A percentile compares a stretch with the other conserved stretches of the same genome.
These are phyloP conservation scores for Hoplostethus mediterraneus DNA, from an alignment of 2,797 vertebrate species.

Conservation along the genomic window DNA sequence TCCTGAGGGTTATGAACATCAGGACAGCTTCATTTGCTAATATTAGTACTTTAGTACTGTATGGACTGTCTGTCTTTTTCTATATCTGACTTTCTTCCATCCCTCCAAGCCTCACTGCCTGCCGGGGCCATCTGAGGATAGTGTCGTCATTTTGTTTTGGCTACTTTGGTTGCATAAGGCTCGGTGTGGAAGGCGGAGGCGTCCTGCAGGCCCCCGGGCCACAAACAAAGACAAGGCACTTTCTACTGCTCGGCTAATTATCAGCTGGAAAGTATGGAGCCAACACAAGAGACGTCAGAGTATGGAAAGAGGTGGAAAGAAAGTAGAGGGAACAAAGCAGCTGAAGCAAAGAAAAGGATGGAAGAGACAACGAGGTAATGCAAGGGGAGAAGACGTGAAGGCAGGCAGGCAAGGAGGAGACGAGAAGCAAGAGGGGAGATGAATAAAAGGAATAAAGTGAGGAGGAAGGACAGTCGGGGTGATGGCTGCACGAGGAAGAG, in stretches of 20 bases:
- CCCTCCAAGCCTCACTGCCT: slow-evolving; percentile 36
- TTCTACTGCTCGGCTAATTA: slow-evolving; percentile 61
- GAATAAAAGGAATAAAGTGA: slow-evolving; percentile 42
- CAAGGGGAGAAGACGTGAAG: slow-evolving; percentile 16
- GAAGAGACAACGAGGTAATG: slow-evolving; percentile 29
- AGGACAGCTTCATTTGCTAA: too few relatives aligned
- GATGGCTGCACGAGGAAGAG: slow-evolving; percentile 27
- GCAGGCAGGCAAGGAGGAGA: slow-evolving; percentile 21
- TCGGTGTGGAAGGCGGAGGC: slow-evolving; percentile 30
- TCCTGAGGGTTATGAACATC: too few relatives aligned
- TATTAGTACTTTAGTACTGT: too few relatives aligned
- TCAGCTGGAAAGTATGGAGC: slow-evolving; percentile 43
- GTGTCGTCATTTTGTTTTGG: slow-evolving; percentile 54
- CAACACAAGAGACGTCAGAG: slow-evolving; percentile 10
- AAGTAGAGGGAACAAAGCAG: background rate
- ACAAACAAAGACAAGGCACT: slow-evolving; percentile 48
- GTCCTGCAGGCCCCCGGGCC: slow-evolving; percentile 39
- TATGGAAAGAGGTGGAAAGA: background rate
- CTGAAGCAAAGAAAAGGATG: slow-evolving; percentile 17
- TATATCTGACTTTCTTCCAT: slow-evolving; percentile 29
- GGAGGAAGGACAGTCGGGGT: slow-evolving; percentile 43
- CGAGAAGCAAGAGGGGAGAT: slow-evolving; percentile 30
- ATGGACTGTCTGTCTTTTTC: slow-evolving; percentile 25
- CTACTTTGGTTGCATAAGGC: slow-evolving; percentile 42
- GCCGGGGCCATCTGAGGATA: slow-evolving; percentile 52